Evolutionary conservation across 2,797 vertebrate species (phyloP).

Genomic region (Eulemur albifrons): DNA sequence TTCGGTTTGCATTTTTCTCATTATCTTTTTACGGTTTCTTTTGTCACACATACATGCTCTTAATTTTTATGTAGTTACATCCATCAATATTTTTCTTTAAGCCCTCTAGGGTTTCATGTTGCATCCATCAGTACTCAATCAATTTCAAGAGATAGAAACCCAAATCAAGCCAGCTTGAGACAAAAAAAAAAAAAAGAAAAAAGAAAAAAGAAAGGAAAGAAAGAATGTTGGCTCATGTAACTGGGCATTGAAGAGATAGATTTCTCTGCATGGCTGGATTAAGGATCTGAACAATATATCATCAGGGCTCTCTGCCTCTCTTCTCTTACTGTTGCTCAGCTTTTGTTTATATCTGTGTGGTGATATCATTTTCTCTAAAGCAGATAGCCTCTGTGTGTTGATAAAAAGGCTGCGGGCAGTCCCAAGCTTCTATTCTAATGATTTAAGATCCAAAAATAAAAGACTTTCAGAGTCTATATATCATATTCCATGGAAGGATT

Average conservation of each 20-base stretch:
- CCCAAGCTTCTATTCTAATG: neutral
- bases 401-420: neutral
- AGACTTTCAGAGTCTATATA: neutral
- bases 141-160: neutral
- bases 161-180: constrained; percentile 7
- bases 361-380: neutral
- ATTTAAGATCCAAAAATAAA: constrained; percentile 32
- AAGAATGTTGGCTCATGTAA: neutral
- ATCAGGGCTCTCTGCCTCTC: neutral
- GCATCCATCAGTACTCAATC: neutral
- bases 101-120: neutral
- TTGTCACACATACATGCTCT: neutral
- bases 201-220: neutral
- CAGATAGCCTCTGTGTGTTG: neutral
- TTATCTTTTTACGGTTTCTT: neutral
- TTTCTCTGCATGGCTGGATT: neutral
- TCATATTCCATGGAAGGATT: neutral
- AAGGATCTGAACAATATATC: neutral
- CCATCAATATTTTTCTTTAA: constrained; percentile 29
- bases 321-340: neutral
- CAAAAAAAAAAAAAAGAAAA: no score
- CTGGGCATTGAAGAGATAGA: neutral
- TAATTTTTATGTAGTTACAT: constrained; percentile 48
- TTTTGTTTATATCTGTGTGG: neutral
- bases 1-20: neutral